Conservation (phyloP, 2,797 vertebrate genomes). For the Artibeus lituratus region DNA sequence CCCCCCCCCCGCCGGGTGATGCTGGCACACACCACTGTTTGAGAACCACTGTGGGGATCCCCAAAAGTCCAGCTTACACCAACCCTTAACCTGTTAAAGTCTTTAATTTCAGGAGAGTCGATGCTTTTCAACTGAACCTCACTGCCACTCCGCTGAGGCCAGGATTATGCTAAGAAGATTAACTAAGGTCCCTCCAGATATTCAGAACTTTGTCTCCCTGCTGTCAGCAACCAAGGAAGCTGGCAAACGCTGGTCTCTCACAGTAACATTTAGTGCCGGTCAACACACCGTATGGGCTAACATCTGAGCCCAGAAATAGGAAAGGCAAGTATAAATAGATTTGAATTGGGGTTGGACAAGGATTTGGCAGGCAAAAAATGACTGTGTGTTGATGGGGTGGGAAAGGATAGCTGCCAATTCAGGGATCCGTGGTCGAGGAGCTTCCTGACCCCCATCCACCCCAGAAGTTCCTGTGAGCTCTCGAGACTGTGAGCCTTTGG, state of each 20-base stretch:
- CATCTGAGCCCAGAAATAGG: slow-evolving; percentile 75
- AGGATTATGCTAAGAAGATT: slow-evolving; percentile 58
- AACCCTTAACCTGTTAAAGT: not conserved
- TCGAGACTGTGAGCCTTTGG: slow-evolving; percentile 69
- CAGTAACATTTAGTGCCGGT: slow-evolving; percentile 76
- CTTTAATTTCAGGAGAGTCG: not conserved
- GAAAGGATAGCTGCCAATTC: slow-evolving; percentile 76
- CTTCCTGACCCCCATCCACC: slow-evolving; percentile 79
- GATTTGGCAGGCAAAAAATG: slow-evolving; percentile 83
- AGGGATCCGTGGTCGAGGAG: slow-evolving; percentile 70
- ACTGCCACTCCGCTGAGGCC: not conserved
- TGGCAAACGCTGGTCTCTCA: slow-evolving; percentile 66
- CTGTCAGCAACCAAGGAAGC: slow-evolving; percentile 63
- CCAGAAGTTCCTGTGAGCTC: slow-evolving; percentile 68
- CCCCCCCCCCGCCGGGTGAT: no score
- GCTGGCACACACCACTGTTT: not conserved
- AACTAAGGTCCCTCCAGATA: slow-evolving; percentile 61
- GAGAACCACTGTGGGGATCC: not conserved
- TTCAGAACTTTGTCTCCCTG: slow-evolving; percentile 67
- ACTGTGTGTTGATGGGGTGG: slow-evolving; percentile 74
- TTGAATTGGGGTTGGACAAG: slow-evolving; percentile 79
- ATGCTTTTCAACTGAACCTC: slow-evolving; percentile 39
- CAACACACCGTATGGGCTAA: slow-evolving; percentile 71
- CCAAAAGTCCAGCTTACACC: not conserved
- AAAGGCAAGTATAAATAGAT: slow-evolving; percentile 81